A percentile compares a stretch with the other conserved stretches of the same genome.
Conservation (phyloP, 30 jellyfish, hydroid and myxozoan species). For the Mastigias papua region DNA sequence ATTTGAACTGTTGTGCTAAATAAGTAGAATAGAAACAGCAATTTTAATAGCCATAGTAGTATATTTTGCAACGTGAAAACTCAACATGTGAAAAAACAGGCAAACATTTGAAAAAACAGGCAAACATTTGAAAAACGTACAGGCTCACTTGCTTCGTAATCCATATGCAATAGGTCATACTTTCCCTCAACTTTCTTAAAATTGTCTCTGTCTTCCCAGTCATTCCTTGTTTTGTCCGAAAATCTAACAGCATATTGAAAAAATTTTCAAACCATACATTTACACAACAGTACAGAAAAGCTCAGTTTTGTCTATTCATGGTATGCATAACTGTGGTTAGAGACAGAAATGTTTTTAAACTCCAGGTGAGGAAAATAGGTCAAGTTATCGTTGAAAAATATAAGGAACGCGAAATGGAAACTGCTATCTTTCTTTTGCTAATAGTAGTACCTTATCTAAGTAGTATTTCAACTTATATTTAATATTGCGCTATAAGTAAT, state of each 20-base stretch:
- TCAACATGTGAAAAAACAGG: too few relatives aligned
- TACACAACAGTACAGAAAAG: neutral
- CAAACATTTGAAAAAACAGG: too few relatives aligned
- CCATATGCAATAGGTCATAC: constrained; percentile 90
- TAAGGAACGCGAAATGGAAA: too few relatives aligned
- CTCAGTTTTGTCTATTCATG: neutral
- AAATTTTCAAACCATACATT: neutral
- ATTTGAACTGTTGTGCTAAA: too few relatives aligned
- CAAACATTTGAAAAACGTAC: constrained; percentile 21
- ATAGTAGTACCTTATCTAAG: too few relatives aligned
- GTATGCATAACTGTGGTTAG: neutral
- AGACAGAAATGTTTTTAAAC: neutral
- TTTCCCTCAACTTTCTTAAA: constrained; percentile 93
- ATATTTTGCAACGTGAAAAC: too few relatives aligned
- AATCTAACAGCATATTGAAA: constrained; percentile 59
- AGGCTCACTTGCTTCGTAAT: constrained; percentile 66
- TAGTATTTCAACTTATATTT: too few relatives aligned
- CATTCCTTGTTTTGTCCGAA: constrained; percentile 88
- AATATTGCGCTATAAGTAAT: too few relatives aligned
- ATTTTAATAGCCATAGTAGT: too few relatives aligned
- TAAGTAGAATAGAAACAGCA: too few relatives aligned
- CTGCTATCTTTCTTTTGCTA: too few relatives aligned
- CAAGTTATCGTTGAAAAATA: too few relatives aligned
- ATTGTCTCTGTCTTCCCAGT: constrained; percentile 76
- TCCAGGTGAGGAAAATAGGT: neutral